Percentiles rank a stretch among this genome's conserved stretches.
Conservation (phyloP, 2,888 invertebrate species). For the Epinotia nisella region DNA sequence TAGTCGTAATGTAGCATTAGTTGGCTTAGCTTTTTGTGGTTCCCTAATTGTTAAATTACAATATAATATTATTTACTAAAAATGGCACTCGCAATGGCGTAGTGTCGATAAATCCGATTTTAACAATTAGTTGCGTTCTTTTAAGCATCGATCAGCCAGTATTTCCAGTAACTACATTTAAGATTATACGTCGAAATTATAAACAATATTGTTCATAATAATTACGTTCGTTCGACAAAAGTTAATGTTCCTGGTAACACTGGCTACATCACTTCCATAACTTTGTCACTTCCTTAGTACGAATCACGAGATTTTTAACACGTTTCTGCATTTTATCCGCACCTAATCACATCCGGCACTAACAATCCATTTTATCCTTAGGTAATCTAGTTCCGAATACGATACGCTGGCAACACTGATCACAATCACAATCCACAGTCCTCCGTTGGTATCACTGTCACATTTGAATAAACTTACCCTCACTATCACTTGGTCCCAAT, state of each 20-base stretch:
- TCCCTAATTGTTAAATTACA: neutral
- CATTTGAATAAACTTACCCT: conserved; percentile 77
- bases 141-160: conserved; percentile 11
- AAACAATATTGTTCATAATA: neutral
- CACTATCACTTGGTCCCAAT: conserved; percentile 84
- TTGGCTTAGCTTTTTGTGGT: neutral
- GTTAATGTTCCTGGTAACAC: conserved; percentile 70
- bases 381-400: conserved; percentile 60
- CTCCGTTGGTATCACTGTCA: conserved; percentile 69
- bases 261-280: conserved; percentile 53
- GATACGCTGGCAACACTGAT: conserved; percentile 70
- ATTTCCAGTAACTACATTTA: neutral
- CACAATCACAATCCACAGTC: conserved; percentile 79
- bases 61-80: neutral
- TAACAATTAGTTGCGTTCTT: neutral
- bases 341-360: conserved; percentile 33
- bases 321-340: conserved; percentile 44
- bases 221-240: neutral
- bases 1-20: neutral
- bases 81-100: neutral
- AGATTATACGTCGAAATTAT: neutral
- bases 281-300: conserved; percentile 6
- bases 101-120: neutral
- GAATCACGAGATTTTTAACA: conserved; percentile 5
- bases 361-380: conserved; percentile 55